Evolutionary conservation across 1,140 invertebrate species (phyloP).

Genomic region (Papilio machaon): DNA sequence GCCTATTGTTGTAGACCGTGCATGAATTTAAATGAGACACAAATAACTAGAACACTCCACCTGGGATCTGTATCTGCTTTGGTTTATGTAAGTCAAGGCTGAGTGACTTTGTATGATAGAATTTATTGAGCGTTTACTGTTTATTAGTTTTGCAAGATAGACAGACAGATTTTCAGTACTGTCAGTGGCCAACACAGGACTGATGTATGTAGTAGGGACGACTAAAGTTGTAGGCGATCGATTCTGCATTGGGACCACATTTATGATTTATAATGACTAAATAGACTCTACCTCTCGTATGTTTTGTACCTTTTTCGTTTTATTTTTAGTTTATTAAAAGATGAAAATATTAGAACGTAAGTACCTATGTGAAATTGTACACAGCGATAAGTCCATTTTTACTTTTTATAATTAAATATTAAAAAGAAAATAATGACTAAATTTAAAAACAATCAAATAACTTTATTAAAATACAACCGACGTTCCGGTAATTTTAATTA

Average conservation of each 20-base stretch:
- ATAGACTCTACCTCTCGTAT: no score
- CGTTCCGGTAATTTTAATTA: neutral
- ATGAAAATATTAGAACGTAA: no score
- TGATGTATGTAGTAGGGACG: no score
- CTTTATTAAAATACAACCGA: neutral
- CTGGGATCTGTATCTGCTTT: neutral
- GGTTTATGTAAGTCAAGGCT: neutral
- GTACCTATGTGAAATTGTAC: no score
- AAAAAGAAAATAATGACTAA: neutral
- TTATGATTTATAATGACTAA: no score
- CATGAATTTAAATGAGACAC: slow-evolving; percentile 3
- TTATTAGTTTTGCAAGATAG: neutral
- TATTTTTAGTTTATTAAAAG: no score
- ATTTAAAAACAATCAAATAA: neutral
- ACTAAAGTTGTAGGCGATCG: no score
- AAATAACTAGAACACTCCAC: neutral
- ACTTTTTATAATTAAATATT: neutral
- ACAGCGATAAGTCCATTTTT: neutral
- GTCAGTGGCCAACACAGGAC: no score
- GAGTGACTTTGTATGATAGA: neutral
- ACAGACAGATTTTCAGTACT: no score
- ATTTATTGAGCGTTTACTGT: neutral
- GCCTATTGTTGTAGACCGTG: neutral
- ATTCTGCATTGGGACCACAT: no score
- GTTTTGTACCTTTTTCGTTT: no score